Evolutionary conservation across 2,888 invertebrate species (phyloP), one percentile per base, ranked within the genome.

Genomic region (Athalia cordata): DNA sequence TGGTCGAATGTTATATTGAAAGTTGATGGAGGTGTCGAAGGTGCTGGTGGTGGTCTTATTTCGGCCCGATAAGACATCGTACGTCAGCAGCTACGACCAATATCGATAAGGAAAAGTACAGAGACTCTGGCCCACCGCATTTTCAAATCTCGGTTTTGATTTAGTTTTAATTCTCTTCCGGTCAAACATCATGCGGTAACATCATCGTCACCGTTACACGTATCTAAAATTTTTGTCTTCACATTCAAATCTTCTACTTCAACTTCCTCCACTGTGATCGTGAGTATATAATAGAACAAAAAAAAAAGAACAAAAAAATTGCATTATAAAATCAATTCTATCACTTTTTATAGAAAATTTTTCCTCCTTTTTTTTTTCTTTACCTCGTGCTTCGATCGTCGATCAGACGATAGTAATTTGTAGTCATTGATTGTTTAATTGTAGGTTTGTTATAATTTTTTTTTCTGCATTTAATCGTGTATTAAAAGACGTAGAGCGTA

Each of bases 101-200:
- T 6, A 55, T 62, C 13, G 62, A 62, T 62, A 62, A 62, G 62
- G 29, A 13, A 3, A 29, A 29, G 8, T n/a, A 8, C 62, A 29
- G 15, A 29, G 15, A 29, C 13, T n/a, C 29, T 15, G 13, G 29
- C 29, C 29, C 29, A 29, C 29, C 29, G 29, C 29, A 29, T 29
- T 75, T 50, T 64, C 62, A 64, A 75, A 75, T 75, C 75, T 29
- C 75, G 13, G 75, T 29, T 64, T 75, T 75, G 43, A 75, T 75
- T 75, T 64, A 61, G 62, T 62, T 75, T 75, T 75, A 62, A 75
- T 75, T 62, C 47, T 62, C 75, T 64, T 64, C 62, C 62, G 75
- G 75, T 75, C 59, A 72, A 72, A 72, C 72, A 15, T 57, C 55
- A n/a, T 55, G 11, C 11, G 55, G 52, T 52, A 9, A 11, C n/a